Base-by-base conservation (phyloP, 2,113 vertebrate genomes). In the Nicator chloris region DNA sequence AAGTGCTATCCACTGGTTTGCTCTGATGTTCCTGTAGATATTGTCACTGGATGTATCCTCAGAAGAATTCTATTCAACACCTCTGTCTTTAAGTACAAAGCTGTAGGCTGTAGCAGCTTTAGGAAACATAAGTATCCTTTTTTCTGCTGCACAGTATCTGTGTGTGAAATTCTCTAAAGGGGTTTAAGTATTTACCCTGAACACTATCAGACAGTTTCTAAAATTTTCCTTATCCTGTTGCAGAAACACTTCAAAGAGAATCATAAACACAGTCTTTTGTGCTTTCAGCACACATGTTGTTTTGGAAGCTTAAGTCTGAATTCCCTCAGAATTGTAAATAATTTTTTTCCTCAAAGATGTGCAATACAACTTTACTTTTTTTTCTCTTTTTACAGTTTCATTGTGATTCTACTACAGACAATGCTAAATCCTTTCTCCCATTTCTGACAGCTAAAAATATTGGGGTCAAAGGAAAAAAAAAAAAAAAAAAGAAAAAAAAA, bases 171-270 rank as follows among this genome's bases (percentile, higher is more conserved):
- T 99, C 99, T 99, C 99, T 98, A 98, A 99, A 99, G 99, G 98
- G 99, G 98, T 99, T 99, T 99, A 99, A 99, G 99, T 99, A 98
- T 99, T 99, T 99, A 99, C 98, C 98, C 98, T 98, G 98, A 99
- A 99, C 98, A 98, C 98, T 99, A 99, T 99, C 99, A 99, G 98
- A 97, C 97, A 91, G 97, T 98, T 98, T 98, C 98, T 98, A 98
- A 99, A 99, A 98, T 99, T 99, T 98, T 99, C 98, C 98, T 99
- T 99, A 99, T 99, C 99, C 99, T 99, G 98, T 99, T 98, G 98
- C 98, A 99, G 98, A 97, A 98, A 98, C 98, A 99, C 99, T 99
- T 99, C 99, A 99, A 99, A 99, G 98, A 98, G 99, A 99, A 99
- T 99, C 97, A 98, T 98, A 99, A 99, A 99, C 98, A 98, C 83